Base-by-base conservation (phyloP, 2,888 invertebrate species). In the Chrysolina oricalcia region DNA sequence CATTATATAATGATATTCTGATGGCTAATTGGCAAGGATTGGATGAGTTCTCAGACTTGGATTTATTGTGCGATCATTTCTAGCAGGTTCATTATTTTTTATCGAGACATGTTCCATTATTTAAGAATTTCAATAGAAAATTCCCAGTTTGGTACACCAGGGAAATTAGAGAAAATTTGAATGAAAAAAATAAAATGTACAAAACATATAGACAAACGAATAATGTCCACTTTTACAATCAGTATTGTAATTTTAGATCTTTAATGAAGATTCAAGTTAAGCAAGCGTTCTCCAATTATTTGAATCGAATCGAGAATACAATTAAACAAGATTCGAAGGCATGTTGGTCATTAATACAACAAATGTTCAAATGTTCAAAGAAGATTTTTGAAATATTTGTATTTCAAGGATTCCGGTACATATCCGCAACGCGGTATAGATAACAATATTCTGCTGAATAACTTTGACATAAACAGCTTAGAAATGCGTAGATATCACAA, bases 161-260 rank as follows among this genome's bases (percentile, higher is more conserved):
- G 15, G 48, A 59, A 59, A 59, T 59, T 11, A 27, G 17, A 59
- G 59, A 11, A 19, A 59, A 59, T 13, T 59, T 59, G 59, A 59
- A 19, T 13, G 4, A 4, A 15, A 59, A 59, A 27, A 59, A 59
- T n/a, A 59, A 59, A 59, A 19, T n/a, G 21, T 59, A 59, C 59
- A 59, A 59, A 59, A 59, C 8, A 5, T 59, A 59, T 59, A 19
- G 59, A 59, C 5, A 59, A 59, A 59, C 59, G 17, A 59, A 19
- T 59, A 59, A 59, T 15, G 59, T 15, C 27, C 3, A 19, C 21
- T 15, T 59, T 59, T 59, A 59, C 15, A 19, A 59, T 13, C 59
- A 59, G 13, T 59, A 59, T 59, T 59, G 59, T 59, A 59, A 59
- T 59, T 15, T 59, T 5, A 59, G 59, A 59, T 59, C 23, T 59